phyloP scores from a whole-genome alignment of 1,140 invertebrate genomes.

The Ylistrum balloti region DNA sequence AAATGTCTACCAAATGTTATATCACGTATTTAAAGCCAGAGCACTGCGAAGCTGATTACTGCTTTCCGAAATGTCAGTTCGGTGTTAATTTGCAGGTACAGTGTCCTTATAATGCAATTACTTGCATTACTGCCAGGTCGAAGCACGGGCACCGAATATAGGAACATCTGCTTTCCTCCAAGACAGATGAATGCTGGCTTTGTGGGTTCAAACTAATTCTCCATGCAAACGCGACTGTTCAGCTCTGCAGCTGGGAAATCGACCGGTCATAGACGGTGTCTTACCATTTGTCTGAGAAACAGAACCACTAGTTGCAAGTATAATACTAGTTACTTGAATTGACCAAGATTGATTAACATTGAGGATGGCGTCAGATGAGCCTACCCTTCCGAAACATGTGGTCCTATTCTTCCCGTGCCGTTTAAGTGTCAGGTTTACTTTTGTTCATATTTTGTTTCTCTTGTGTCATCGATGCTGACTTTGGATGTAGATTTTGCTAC shows the following conservation, averaged over 20 bases:
- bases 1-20: constrained; percentile 10
- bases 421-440: no score
- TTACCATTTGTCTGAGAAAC: neutral
- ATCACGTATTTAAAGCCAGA: neutral
- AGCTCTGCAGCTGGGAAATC: neutral
- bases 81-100: neutral
- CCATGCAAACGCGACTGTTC: neutral
- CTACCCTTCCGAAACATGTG: no score
- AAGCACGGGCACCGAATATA: neutral
- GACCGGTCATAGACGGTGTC: neutral
- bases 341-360: no score
- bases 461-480: no score
- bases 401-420: no score
- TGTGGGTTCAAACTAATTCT: neutral
- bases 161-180: neutral
- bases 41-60: neutral
- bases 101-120: neutral
- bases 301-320: neutral
- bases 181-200: neutral
- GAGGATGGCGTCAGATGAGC: no score
- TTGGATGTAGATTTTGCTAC: no score
- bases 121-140: neutral
- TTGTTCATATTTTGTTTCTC: no score
- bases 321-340: no score
- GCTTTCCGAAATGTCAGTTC: neutral